Conservation (phyloP, 2,113 vertebrate genomes). For the Psephotus haematonotus region DNA sequence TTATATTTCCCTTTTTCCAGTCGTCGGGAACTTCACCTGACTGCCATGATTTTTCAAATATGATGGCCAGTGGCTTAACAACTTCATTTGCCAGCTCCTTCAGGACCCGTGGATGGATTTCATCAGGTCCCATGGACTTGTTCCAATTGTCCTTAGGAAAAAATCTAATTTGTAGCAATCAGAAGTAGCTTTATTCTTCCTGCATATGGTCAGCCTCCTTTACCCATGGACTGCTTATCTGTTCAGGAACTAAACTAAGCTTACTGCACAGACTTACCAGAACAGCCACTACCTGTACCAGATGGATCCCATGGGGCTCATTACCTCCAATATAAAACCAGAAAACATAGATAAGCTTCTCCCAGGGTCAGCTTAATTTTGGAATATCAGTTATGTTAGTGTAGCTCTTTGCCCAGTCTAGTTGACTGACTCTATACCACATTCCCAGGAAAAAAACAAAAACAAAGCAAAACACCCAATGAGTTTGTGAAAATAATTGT, state of each 20-base stretch:
- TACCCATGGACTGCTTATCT: not conserved
- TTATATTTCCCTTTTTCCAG: no score
- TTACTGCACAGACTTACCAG: not conserved
- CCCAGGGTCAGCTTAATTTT: not conserved
- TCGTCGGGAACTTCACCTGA: no score
- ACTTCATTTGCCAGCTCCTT: no score
- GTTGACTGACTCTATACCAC: not conserved
- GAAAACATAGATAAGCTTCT: not conserved
- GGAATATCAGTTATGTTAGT: not conserved
- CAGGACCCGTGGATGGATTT: no score
- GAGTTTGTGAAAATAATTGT: not conserved
- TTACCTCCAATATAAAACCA: not conserved
- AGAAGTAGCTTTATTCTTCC: not conserved
- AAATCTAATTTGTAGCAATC: not conserved
- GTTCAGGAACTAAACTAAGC: rapidly evolving
- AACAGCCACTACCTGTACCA: not conserved
- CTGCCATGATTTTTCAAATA: no score
- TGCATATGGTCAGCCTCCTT: not conserved
- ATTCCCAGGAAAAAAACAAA: rapidly evolving
- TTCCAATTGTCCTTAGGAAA: not conserved
- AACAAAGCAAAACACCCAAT: not conserved
- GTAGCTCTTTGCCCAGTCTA: not conserved
- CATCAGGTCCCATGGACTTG: no score
- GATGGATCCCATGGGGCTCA: not conserved
- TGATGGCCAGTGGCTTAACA: no score